phyloP scores from a whole-genome alignment of 2,888 invertebrate species.

The Euclidia mi region DNA sequence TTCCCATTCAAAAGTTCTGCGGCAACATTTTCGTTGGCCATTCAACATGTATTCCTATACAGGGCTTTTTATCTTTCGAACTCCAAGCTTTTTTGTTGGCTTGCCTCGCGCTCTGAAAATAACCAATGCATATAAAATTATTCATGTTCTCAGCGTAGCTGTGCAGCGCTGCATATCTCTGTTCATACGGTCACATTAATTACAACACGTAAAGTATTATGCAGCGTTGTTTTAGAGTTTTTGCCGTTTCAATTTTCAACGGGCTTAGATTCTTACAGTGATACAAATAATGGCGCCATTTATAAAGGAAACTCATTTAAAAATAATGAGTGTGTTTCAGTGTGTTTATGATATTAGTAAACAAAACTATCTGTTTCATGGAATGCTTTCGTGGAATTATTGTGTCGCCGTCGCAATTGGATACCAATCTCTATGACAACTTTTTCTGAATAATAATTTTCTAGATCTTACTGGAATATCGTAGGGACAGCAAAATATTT shows the following conservation, averaged over 20 bases:
- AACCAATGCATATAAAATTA: constrained; percentile 83
- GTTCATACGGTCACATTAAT: constrained; percentile 73
- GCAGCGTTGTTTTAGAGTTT: constrained; percentile 35
- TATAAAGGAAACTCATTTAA: too few species aligned
- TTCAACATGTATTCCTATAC: constrained; percentile 49
- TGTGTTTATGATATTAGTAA: too few species aligned
- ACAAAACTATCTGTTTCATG: too few species aligned
- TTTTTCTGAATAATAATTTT: too few species aligned
- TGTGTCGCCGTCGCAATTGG: too few species aligned
- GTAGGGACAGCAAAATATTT: too few species aligned
- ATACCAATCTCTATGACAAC: too few species aligned
- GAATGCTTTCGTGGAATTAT: too few species aligned
- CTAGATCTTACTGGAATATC: too few species aligned
- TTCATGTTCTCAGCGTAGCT: constrained; percentile 71
- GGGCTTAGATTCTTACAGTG: neutral
- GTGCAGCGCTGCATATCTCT: constrained; percentile 61
- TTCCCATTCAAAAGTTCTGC: constrained; percentile 48
- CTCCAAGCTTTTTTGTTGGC: constrained; percentile 58
- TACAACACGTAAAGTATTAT: constrained; percentile 66
- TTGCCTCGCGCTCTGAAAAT: constrained; percentile 63
- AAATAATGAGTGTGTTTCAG: too few species aligned
- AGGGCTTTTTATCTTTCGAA: constrained; percentile 62
- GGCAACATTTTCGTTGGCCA: constrained; percentile 54
- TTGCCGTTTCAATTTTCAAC: constrained; percentile 36
- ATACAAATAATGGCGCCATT: neutral